phyloP scores from a whole-genome alignment of 2,797 vertebrate genomes.

The Cirrhinus molitorella region DNA sequence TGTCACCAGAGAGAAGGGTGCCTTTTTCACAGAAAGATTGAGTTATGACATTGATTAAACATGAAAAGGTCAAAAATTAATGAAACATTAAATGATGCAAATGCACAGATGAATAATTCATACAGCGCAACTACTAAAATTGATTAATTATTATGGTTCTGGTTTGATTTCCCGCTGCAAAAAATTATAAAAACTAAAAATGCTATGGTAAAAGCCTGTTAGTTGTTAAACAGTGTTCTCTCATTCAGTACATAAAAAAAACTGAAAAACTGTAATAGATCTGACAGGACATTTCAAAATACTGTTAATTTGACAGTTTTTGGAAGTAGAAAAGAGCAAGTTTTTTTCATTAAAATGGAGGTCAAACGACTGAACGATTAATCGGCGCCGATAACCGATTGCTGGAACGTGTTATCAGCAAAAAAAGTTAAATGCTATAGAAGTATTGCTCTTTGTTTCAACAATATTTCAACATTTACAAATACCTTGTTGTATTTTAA shows the following conservation, averaged over 20 bases:
- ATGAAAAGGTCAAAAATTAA: neutral
- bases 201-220: neutral
- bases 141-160: neutral
- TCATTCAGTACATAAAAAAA: neutral
- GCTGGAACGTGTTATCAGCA: no score
- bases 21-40: neutral
- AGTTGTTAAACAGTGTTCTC: neutral
- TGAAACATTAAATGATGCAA: neutral
- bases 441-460: neutral
- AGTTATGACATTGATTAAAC: constrained; percentile 1
- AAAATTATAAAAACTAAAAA: neutral
- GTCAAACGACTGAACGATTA: no score
- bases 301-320: neutral
- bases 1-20: neutral
- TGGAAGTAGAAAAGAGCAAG: neutral
- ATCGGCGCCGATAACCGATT: neutral
- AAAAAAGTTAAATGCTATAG: neutral
- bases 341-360: no score
- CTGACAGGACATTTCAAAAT: neutral
- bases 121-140: neutral
- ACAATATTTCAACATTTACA: neutral
- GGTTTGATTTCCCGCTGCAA: neutral
- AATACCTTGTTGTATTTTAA: neutral
- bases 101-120: neutral
- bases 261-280: neutral